phyloP scores from a whole-genome alignment of 2,797 vertebrate genomes.

The Urophycis tenuis region DNA sequence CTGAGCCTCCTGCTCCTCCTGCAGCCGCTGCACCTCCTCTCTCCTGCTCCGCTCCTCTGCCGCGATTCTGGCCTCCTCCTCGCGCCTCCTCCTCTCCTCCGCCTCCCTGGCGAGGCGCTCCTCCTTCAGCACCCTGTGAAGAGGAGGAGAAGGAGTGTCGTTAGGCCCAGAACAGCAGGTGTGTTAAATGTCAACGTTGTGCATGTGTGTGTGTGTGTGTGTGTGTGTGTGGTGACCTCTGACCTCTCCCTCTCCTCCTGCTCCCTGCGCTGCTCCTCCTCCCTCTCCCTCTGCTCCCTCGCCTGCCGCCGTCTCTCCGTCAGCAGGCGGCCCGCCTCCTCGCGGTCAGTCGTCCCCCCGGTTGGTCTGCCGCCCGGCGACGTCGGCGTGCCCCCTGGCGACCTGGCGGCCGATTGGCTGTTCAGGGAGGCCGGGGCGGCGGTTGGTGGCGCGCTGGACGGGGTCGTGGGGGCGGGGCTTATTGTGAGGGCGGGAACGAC shows the following conservation, averaged over 20 bases:
- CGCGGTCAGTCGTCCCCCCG: conserved; percentile 85
- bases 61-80: conserved; percentile 76
- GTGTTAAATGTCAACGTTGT: no score
- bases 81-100: conserved; percentile 72
- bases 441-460: conserved; percentile 18
- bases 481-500: conserved; percentile 45
- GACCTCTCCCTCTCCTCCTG: conserved; percentile 86
- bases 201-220: background rate
- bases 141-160: background rate
- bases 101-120: conserved; percentile 73
- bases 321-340: conserved; percentile 85
- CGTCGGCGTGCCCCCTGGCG: conserved; percentile 23
- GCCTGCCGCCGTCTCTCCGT: conserved; percentile 87
- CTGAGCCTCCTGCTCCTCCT: conserved; percentile 80
- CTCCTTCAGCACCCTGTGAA: conserved; percentile 70
- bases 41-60: conserved; percentile 69
- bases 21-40: conserved; percentile 69
- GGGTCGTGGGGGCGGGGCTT: conserved; percentile 27
- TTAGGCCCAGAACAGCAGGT: no score
- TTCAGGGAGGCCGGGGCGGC: conserved; percentile 31
- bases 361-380: conserved; percentile 76
- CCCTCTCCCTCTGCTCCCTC: conserved; percentile 85
- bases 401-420: conserved; percentile 26
- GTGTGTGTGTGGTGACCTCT: conserved; percentile 28
- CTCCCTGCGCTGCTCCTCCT: conserved; percentile 82